Base-by-base conservation (phyloP, 2,888 invertebrate species). In the Rhogogaster chlorosoma region DNA sequence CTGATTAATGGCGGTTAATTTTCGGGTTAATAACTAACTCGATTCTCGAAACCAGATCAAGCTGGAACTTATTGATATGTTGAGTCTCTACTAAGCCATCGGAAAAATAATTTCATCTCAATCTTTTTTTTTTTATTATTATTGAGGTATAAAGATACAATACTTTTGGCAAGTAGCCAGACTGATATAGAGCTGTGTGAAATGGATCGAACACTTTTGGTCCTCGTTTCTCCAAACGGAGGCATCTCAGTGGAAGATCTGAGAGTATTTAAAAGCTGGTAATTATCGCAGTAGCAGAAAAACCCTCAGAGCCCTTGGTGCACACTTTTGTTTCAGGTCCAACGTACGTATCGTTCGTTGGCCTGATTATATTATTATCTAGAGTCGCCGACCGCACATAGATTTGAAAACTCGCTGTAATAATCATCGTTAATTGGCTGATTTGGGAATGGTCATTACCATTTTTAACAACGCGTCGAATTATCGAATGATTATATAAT, bases 381-480 rank as follows among this genome's bases (percentile, higher is more conserved):
- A 71, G 2, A 70, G 61, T 61, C 36, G 6, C 6, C 6, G 29
- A 32, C 32, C 26, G 10, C 45, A 26, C 26, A 12, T 73, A 0
- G n/a, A 70, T 45, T 75, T 7, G 57, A 49, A 64, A 85, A 86
- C 53, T 85, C 61, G 71, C 84, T 80, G 85, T 0, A 42, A 42
- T 85, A 86, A 86, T 87, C 86, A 85, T 45, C 61, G 75, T 64
- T 84, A 53, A 86, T 84, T 67, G 45, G 26, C 75, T 2, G 26
- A 42, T 75, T 75, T 45, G 9, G 15, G 26, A 45, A 45, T 45
- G 26, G 10, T 26, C 75, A 75, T 75, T 45, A 73, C 42, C 0
- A 75, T 75, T 15, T 42, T 38, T 26, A 70, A 70, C 36, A 32
- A 18, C 4, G 7, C 32, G 36, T 70, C 26, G 12, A 42, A 0